These are phyloP conservation scores for Numenius arquata DNA, from an alignment of 2,113 vertebrate genomes.

Conservation along the genomic window DNA sequence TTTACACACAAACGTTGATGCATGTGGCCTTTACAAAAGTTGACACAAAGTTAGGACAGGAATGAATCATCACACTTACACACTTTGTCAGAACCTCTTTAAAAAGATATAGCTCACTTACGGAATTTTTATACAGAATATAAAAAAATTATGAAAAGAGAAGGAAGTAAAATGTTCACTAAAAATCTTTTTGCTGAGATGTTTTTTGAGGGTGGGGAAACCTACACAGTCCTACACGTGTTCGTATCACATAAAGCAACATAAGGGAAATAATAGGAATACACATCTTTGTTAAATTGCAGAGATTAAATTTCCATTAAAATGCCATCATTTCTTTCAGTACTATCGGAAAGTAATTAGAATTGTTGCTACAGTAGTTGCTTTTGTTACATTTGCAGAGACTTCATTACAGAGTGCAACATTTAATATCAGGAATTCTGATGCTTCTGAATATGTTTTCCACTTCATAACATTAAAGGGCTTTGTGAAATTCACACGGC, in stretches of 20 bases:
- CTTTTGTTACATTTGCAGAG: neutral
- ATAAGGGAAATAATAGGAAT: neutral
- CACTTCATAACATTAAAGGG: neutral
- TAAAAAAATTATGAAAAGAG: neutral
- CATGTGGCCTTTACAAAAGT: neutral
- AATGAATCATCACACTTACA: neutral
- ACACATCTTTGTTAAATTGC: neutral
- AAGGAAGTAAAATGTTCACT: neutral
- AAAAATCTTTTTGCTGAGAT: neutral
- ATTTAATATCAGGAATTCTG: neutral
- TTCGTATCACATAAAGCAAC: neutral
- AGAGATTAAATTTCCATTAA: neutral
- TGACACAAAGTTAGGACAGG: neutral
- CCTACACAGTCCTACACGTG: rapidly evolving
- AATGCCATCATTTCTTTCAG: neutral
- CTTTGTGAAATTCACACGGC: neutral
- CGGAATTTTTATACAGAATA: neutral
- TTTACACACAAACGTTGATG: neutral
- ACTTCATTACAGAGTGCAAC: neutral
- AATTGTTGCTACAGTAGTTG: neutral
- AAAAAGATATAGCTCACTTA: neutral
- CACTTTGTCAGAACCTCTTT: neutral
- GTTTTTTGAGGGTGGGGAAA: neutral
- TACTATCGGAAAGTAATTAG: neutral
- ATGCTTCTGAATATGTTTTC: neutral